Percentiles rank a stretch among this genome's conserved stretches.
phyloP scores from a whole-genome alignment of 2,113 vertebrate species.

The Arenaria interpres region DNA sequence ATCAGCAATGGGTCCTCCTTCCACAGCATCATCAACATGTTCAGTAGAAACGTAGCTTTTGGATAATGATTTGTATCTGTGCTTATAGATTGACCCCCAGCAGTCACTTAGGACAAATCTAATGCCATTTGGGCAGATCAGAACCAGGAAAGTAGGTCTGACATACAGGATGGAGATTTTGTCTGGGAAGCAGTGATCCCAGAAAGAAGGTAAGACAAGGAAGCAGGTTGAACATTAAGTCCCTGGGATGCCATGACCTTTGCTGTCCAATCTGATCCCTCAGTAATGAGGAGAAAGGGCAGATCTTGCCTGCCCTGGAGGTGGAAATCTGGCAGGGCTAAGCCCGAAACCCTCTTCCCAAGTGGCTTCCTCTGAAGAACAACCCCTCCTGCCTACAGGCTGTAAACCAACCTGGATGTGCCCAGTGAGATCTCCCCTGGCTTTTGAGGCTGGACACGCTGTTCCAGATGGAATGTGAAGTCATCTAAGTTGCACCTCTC shows the following conservation, averaged over 20 bases:
- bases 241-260: background rate
- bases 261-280: background rate
- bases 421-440: background rate
- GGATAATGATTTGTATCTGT: background rate
- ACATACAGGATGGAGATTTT: background rate
- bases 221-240: background rate
- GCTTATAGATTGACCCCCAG: background rate
- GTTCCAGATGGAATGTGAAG: background rate
- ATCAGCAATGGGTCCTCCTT: background rate
- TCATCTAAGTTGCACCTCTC: background rate
- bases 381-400: background rate
- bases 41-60: background rate
- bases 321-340: background rate
- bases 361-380: background rate
- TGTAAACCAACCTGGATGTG: background rate
- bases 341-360: background rate
- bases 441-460: background rate
- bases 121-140: background rate
- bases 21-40: accelerated
- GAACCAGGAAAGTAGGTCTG: background rate
- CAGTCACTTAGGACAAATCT: background rate
- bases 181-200: background rate
- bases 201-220: background rate
- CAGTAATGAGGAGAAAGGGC: background rate
- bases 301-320: background rate